Evolutionary conservation across 2,888 invertebrate genomes (phyloP), one percentile per base, ranked within the genome.

Genomic region (Diadegma fenestrale): DNA sequence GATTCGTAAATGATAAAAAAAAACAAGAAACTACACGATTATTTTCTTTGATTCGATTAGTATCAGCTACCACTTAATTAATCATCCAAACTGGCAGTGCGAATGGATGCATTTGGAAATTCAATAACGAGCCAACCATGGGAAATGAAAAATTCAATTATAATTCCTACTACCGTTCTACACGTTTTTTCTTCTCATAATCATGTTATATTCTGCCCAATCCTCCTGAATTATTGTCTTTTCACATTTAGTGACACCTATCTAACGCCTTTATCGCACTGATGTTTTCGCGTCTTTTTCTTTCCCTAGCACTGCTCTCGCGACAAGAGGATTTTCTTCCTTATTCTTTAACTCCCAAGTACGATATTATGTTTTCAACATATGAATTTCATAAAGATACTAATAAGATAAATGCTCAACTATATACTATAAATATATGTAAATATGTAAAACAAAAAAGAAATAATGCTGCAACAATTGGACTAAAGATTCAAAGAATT

Each of bases 231-330:
- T 94, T 94, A 94, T 94, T 94, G 94, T 94, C 94, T 90, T 89
- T 87, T 92, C 94, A 94, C 94, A 93, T 93, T 92, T 91, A 92
- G 91, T 92, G 92, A 92, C 77, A 87, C 87, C 88, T 92, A 92
- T 85, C 90, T 90, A 91, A 90, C 86, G 88, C 86, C 88, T 86
- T 82, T 84, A 84, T 77, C 84, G 75, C 43, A 37, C 41, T 41
- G 43, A 51, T 19, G n/a, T 75, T 66, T 37, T 69, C 80, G 58
- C 19, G 26, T 83, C 77, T 80, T 54, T 75, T 41, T 73, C 22
- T 73, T 79, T 76, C 22, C 63, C 68, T 33, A 80, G 54, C 72
- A 33, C 69, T 58, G 71, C 26, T 81, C 61, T 37, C 61, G 26
- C 63, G 33, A 45, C 76, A 33, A 79, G 33, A 58, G 75, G 33